Conservation (phyloP, 1,140 invertebrate genomes). For the Drosophila guanche region DNA sequence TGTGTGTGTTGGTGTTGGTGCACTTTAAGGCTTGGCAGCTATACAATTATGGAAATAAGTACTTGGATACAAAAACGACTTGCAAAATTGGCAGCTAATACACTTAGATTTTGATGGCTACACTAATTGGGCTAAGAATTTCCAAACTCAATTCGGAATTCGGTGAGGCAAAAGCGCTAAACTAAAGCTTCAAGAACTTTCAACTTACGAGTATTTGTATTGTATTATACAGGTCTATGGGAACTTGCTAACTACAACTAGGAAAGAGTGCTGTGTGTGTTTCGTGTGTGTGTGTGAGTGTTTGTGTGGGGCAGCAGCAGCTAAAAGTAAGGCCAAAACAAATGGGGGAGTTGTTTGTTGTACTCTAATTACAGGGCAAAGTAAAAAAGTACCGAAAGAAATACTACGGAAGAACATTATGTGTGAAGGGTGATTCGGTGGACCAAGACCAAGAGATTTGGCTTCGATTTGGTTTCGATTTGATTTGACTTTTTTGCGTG, state of each 20-base stretch:
- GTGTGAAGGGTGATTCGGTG: conserved; percentile 34
- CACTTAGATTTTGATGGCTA: conserved; percentile 64
- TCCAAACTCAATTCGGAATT: conserved; percentile 33
- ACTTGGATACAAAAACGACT: conserved; percentile 51
- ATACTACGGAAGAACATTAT: conserved; percentile 56
- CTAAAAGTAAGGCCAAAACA: conserved; percentile 58
- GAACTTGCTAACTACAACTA: conserved; percentile 64
- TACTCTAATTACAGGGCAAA: conserved; percentile 70
- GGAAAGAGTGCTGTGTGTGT: conserved; percentile 27
- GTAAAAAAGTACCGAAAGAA: conserved; percentile 27
- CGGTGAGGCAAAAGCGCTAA: conserved; percentile 67
- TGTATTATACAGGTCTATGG: conserved; percentile 51
- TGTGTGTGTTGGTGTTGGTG: conserved; percentile 42
- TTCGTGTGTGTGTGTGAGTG: conserved; percentile 26
- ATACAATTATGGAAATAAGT: conserved; percentile 42
- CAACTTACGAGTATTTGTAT: conserved; percentile 48
- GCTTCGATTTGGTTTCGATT: conserved; percentile 49
- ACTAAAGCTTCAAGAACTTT: conserved; percentile 66
- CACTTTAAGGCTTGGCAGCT: conserved; percentile 57
- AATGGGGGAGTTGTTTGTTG: conserved; percentile 32
- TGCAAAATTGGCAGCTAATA: conserved; percentile 72
- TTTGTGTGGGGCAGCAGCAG: conserved; percentile 59
- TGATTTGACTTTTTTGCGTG: conserved; percentile 46
- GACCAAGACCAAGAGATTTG: conserved; percentile 46
- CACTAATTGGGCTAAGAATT: conserved; percentile 52